Evolutionary conservation across 2,888 invertebrate species (phyloP).

Genomic region (Chrysolina haemoptera): DNA sequence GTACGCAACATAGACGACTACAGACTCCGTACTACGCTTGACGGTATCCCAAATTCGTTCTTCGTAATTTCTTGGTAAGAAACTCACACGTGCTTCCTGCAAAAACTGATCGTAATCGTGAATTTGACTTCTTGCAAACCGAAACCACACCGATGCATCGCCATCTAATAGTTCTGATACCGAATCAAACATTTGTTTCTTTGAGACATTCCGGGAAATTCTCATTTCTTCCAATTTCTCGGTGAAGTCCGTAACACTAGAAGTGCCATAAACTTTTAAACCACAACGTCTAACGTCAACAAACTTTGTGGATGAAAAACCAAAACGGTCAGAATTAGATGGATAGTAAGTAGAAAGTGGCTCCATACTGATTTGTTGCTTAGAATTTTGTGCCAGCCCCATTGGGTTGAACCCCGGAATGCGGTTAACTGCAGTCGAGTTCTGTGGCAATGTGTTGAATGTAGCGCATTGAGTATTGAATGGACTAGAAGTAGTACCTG

Average conservation of each 20-base stretch:
- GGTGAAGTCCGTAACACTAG: neutral
- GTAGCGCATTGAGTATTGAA: slow-evolving; percentile 1
- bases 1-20: slow-evolving; percentile 22
- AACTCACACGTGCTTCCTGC: neutral
- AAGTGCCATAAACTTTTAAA: neutral
- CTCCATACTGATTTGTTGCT: too few species aligned
- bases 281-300: slow-evolving; percentile 13
- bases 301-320: neutral
- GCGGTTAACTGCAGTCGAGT: neutral
- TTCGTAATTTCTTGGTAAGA: slow-evolving; percentile 31
- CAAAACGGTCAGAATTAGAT: neutral
- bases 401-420: neutral
- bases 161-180: neutral
- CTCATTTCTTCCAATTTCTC: slow-evolving; percentile 7
- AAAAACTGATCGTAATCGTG: neutral
- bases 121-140: neutral
- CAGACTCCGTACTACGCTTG: slow-evolving; percentile 24
- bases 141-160: slow-evolving; percentile 11
- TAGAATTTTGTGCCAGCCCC: neutral
- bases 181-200: slow-evolving; percentile 20
- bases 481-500: neutral
- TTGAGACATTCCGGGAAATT: neutral
- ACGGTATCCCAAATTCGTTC: slow-evolving; percentile 26
- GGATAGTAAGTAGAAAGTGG: too few species aligned
- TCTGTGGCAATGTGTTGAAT: neutral